phyloP scores from a whole-genome alignment of 2,113 vertebrate species.

The Cervus canadensis region DNA sequence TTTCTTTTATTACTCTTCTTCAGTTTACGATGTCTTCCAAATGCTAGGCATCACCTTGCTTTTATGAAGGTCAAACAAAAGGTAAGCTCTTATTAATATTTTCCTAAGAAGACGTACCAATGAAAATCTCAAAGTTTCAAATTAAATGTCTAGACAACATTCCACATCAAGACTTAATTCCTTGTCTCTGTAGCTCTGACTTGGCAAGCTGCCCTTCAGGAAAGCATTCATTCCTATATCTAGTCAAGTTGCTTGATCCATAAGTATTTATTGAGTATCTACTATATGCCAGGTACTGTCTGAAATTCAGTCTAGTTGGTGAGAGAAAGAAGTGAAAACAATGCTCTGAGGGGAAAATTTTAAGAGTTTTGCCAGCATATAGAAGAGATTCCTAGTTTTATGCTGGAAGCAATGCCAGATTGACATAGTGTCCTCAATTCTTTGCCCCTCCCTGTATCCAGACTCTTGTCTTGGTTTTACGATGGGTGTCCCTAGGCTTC shows the following conservation, averaged over 20 bases:
- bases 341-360: not conserved
- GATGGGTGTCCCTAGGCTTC: not conserved
- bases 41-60: not conserved
- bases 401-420: not conserved
- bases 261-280: not conserved
- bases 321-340: not conserved
- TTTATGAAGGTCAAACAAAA: constrained; percentile 12
- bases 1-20: constrained; percentile 36
- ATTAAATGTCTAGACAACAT: not conserved
- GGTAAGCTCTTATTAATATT: not conserved
- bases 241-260: not conserved
- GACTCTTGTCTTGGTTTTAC: not conserved
- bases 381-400: not conserved
- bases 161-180: constrained; percentile 15
- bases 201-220: not conserved
- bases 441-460: not conserved
- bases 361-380: not conserved
- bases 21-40: not conserved
- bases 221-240: not conserved
- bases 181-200: not conserved
- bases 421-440: not conserved
- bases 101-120: constrained; percentile 17
- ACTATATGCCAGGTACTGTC: not conserved
- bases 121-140: not conserved
- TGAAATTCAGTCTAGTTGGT: not conserved